phyloP scores from a whole-genome alignment of 1,140 invertebrate species.

The Pseudomyrmex dendroicus region DNA sequence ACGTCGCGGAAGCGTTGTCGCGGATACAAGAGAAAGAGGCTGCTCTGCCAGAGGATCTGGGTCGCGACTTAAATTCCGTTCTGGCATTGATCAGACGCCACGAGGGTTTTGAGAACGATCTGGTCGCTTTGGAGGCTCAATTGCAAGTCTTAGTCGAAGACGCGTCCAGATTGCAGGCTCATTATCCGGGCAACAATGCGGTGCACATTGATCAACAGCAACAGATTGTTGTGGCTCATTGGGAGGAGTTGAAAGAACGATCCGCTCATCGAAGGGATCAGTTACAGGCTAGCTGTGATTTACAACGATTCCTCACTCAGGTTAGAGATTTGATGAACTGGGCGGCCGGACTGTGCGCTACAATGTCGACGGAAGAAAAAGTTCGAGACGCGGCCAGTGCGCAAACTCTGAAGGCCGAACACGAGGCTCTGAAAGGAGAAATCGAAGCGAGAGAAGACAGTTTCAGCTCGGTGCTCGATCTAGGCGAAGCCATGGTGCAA shows the following conservation, averaged over 20 bases:
- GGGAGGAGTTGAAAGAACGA: conserved; percentile 94
- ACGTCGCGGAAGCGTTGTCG: conserved; percentile 96
- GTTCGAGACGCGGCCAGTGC: conserved; percentile 94
- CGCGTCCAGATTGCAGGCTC: conserved; percentile 92
- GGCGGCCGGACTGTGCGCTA: conserved; percentile 91
- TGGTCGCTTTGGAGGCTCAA: conserved; percentile 97
- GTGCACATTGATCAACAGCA: conserved; percentile 94
- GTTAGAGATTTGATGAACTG: conserved; percentile 96
- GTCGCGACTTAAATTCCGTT: conserved; percentile 95
- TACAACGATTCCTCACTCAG: conserved; percentile 93
- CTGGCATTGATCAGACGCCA: conserved; percentile 93
- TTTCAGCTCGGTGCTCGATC: conserved; percentile 92
- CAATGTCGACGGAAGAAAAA: conserved; percentile 93
- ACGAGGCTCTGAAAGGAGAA: conserved; percentile 96
- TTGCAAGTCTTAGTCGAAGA: conserved; percentile 96
- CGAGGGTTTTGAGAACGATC: conserved; percentile 97
- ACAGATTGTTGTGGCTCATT: conserved; percentile 93
- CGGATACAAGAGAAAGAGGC: conserved; percentile 95
- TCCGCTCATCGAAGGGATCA: conserved; percentile 92
- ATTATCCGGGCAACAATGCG: conserved; percentile 97
- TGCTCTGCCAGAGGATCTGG: conserved; percentile 93
- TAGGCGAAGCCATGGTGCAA: conserved; percentile 94
- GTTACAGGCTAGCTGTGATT: conserved; percentile 94
- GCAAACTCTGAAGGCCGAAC: conserved; percentile 94
- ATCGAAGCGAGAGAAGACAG: conserved; percentile 96